phyloP scores from a whole-genome alignment of 2,113 vertebrate genomes.

The Diglossa brunneiventris region DNA sequence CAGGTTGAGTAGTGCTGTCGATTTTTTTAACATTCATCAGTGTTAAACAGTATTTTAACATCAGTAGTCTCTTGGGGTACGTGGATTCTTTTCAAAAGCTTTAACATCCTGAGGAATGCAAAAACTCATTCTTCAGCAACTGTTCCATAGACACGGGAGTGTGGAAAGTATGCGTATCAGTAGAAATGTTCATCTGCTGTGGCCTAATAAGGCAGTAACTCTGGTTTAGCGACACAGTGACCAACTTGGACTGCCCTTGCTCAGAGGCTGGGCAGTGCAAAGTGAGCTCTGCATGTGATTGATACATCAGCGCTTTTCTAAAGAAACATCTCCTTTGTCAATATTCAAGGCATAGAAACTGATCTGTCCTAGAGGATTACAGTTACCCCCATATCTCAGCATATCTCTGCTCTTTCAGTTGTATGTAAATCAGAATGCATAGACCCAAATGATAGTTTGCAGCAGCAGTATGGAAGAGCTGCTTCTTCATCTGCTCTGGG shows the following conservation, averaged over 20 bases:
- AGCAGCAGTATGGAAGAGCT: neutral
- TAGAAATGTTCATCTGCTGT: neutral
- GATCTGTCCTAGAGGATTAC: neutral
- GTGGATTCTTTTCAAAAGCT: neutral
- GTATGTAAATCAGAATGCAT: neutral
- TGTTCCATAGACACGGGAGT: neutral
- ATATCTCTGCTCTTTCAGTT: neutral
- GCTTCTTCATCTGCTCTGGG: neutral
- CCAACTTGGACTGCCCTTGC: fast-evolving
- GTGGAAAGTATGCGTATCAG: neutral
- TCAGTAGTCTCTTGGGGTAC: neutral
- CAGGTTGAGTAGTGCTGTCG: fast-evolving
- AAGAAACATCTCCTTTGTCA: neutral
- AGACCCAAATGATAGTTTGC: neutral
- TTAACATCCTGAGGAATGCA: neutral
- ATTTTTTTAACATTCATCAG: neutral
- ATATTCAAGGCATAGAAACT: neutral
- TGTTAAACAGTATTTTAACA: neutral
- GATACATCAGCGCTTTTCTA: neutral
- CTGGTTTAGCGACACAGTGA: neutral
- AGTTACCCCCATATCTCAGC: neutral
- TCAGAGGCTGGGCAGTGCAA: neutral
- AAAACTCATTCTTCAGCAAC: neutral
- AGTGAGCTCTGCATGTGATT: neutral
- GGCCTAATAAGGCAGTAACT: neutral